Base-by-base conservation (phyloP, 2,888 invertebrate species). In the Drosophila nr. medialis region DNA sequence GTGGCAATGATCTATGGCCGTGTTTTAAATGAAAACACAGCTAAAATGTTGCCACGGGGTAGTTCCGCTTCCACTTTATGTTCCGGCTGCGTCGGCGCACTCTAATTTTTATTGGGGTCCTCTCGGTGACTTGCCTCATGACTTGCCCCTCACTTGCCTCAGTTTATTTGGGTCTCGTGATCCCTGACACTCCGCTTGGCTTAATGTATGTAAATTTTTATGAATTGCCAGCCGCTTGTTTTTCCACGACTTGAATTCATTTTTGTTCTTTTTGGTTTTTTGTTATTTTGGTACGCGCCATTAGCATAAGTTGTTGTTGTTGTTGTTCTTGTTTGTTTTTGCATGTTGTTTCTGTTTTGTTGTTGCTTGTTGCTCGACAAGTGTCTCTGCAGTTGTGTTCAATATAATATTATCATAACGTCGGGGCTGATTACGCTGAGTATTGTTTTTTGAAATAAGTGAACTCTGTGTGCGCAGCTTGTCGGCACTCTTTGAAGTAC, bases 281-380 rank as follows among this genome's bases (percentile, higher is more conserved):
- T 45, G 15, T 72, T 81, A 60, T 80, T 88, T 89, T 86, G 90
- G 86, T 77, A 86, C 90, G 86, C 89, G 86, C 90, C 79, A 86
- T 86, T 86, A 90, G 84, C 89, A 81, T 86, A 80, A 81, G 80
- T 80, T 86, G 59, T 67, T 69, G 36, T 49, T 61, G 21, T 34
- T 55, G 7, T 80, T 82, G 55, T 74, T 80, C 42, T 71, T 66
- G 29, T 42, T 61, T 69, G 67, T 60, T 66, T 11, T 55, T 63
- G 69, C 13, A 42, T 51, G 58, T 38, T 67, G 64, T 51, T 64
- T 55, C 45, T 65, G 64, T 49, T 70, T 18, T 55, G 61, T 54
- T 64, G 50, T 66, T 64, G 65, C 54, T 54, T 27, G 53, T 73
- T 74, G 86, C 56, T 77, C 81, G 89, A 81, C 88, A 85, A 86